Evolutionary conservation across 2,888 invertebrate genomes (phyloP), one percentile per base, ranked within the genome.

Genomic region (Synanthedon myopaeformis): DNA sequence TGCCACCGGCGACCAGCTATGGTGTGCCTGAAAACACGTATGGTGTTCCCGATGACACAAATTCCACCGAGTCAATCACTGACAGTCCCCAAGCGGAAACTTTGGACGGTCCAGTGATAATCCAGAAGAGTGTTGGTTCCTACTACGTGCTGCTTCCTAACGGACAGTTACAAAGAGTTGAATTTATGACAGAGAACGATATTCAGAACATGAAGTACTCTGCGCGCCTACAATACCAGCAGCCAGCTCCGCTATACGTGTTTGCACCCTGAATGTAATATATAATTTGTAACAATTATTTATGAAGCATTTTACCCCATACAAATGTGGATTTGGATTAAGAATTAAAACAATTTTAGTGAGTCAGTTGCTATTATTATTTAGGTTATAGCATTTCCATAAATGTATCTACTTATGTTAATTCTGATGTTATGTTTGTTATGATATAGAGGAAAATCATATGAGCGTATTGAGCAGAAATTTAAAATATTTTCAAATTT

Each of bases 111-210:
- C 74, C 82, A 8, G 75, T 86, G 2, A 83, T 89, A 49, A 77
- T 84, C 0, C 76, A 78, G 58, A 79, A 79, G 62, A 91, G 91
- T 49, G 76, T 79, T 35, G 91, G 91, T 4, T 82, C 89, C 12
- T 92, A 92, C 71, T 92, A 89, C 68, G 82, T 92, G 4, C 83
- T 92, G 45, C 82, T 92, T 58, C 92, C 92, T 0, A 90, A 88
- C 59, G 92, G 92, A 4, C 82, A 89, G 57, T 74, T 92, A 41
- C 92, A 92, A 66, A 89, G 86, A 56, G 89, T 92, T 35, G 82
- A 85, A 56, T 91, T 91, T 64, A 75, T 87, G 56, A 90, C 90
- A 0, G 79, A 81, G 57, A 82, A 78, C 59, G 84, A 84, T 52
- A 60, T 80, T 1, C 79, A 70, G 78, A 90, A 91, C 45, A 91